These are phyloP conservation scores for Archaeoteleia sp. DNA, from an alignment of 2,888 invertebrate species.

Conservation along the genomic window DNA sequence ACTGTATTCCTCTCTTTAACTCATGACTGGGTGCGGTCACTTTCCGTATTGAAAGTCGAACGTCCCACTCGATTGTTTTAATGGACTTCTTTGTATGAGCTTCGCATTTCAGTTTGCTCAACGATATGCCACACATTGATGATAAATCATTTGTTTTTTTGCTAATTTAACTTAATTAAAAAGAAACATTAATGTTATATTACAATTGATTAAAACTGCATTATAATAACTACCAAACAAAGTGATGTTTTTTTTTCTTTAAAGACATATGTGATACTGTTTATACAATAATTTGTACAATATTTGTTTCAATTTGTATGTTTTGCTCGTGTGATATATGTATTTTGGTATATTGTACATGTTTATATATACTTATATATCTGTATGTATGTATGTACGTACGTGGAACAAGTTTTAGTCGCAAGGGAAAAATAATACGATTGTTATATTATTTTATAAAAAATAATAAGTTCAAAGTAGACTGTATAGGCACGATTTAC, in stretches of 20 bases:
- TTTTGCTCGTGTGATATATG: constrained; percentile 24
- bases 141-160: constrained; percentile 33
- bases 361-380: too few species aligned
- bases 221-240: constrained; percentile 14
- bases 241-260: too few species aligned
- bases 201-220: too few species aligned
- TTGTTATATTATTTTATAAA: constrained; percentile 55
- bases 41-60: constrained; percentile 45
- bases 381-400: constrained; percentile 45
- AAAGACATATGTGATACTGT: too few species aligned
- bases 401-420: constrained; percentile 23
- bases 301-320: constrained; percentile 11
- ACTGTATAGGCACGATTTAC: too few species aligned
- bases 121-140: constrained; percentile 22
- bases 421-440: constrained; percentile 44
- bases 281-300: too few species aligned
- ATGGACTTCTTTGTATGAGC: constrained; percentile 40
- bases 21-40: constrained; percentile 44
- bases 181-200: too few species aligned
- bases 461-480: too few species aligned
- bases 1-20: constrained; percentile 29
- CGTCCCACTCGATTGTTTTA: constrained; percentile 44
- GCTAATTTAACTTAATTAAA: too few species aligned
- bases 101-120: constrained; percentile 39
- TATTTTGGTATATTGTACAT: constrained; percentile 28